These are phyloP conservation scores for Urechis unicinctus DNA, from an alignment of 2,888 invertebrate genomes.

Conservation along the genomic window DNA sequence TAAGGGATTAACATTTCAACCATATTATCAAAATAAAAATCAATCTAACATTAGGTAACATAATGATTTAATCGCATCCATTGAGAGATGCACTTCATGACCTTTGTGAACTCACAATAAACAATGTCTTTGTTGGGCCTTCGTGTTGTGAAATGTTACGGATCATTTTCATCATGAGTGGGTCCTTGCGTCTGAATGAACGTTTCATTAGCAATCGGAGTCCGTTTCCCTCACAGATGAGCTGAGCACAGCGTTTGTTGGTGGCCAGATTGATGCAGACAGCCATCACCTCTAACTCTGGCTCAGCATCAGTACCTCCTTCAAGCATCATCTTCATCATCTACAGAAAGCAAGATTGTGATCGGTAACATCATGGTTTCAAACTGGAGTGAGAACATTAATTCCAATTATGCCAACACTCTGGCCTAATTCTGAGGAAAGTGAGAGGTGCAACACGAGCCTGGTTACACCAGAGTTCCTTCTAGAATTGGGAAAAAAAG, in stretches of 20 bases:
- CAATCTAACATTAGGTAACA: not conserved
- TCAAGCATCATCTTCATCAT: conserved; percentile 52
- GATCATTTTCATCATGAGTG: conserved; percentile 84
- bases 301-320: conserved; percentile 30
- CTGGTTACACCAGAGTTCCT: too few species aligned
- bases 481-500: too few species aligned
- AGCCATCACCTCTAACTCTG: conserved; percentile 67
- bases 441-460: too few species aligned
- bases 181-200: conserved; percentile 79
- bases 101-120: conserved; percentile 69
- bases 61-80: not conserved
- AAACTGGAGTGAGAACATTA: not conserved
- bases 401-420: too few species aligned
- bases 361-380: conserved; percentile 1
- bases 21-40: too few species aligned
- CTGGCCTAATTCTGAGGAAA: too few species aligned
- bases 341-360: conserved; percentile 27
- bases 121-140: conserved; percentile 67
- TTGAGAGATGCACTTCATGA: not conserved
- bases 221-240: conserved; percentile 69
- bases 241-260: conserved; percentile 81
- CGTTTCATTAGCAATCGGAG: conserved; percentile 78
- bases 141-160: conserved; percentile 89
- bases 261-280: conserved; percentile 87
- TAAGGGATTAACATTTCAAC: too few species aligned